Conservation (phyloP, 2,888 invertebrate genomes). For the Acanthosepion pharaonis region DNA sequence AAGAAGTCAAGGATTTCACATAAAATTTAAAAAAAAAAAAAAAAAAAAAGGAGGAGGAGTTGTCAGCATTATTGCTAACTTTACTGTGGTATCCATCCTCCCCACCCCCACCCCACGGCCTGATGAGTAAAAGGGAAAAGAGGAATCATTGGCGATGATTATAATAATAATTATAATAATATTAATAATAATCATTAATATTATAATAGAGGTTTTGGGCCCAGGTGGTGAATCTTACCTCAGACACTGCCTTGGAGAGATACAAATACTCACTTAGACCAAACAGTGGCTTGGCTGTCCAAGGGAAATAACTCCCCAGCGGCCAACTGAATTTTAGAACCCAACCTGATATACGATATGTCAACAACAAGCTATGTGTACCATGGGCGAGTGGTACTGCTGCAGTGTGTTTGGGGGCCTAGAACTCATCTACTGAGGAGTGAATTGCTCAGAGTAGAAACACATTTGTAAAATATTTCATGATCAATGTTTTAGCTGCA, state of each 20-base stretch:
- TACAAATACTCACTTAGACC: not conserved
- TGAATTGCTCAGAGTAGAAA: not conserved
- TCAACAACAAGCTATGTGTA: not conserved
- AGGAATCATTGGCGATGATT: not conserved
- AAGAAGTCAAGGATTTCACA: not conserved
- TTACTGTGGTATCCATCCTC: not conserved
- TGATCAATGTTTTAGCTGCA: not conserved
- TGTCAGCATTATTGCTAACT: not conserved
- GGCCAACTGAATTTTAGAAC: not conserved
- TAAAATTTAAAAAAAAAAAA: not conserved
- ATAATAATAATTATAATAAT: not conserved
- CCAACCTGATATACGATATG: not conserved
- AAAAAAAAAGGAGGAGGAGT: too few species aligned
- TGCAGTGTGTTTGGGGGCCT: not conserved
- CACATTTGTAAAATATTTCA: not conserved
- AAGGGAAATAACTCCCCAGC: not conserved
- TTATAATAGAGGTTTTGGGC: not conserved
- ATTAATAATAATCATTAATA: not conserved
- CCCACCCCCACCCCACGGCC: not conserved
- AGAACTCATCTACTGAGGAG: not conserved
- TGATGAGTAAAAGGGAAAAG: not conserved
- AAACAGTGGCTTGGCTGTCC: not conserved
- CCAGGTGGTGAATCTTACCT: slow-evolving; percentile 17
- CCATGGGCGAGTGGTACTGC: slow-evolving; percentile 23
- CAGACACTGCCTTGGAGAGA: slow-evolving; percentile 33